A percentile compares a stretch with the other conserved stretches of the same genome.
phyloP scores from a whole-genome alignment of 2,113 vertebrate species.

The Tor tambroides region DNA sequence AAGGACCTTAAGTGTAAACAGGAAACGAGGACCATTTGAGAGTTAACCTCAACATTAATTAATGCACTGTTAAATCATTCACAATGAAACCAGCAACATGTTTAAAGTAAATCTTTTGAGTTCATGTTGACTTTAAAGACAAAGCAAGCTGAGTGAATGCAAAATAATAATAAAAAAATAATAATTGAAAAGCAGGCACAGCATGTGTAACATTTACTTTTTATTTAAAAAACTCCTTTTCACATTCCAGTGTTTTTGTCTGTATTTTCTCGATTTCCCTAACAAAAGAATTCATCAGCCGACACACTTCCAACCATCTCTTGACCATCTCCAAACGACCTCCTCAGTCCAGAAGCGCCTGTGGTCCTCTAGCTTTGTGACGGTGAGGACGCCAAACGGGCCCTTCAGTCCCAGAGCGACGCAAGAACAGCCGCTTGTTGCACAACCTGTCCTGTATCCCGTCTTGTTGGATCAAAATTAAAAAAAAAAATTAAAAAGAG shows the following conservation, averaged over 20 bases:
- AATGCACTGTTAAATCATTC: too few species aligned
- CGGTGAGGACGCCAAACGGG: too few species aligned
- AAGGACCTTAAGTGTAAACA: too few species aligned
- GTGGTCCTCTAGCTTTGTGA: not conserved
- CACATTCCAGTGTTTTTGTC: constrained; percentile 79
- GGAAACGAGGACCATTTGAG: too few species aligned
- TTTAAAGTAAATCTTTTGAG: too few species aligned
- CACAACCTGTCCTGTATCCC: not conserved
- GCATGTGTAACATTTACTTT: constrained; percentile 22
- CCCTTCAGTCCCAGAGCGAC: constrained; percentile 21
- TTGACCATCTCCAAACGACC: not conserved
- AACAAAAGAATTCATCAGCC: constrained; percentile 61
- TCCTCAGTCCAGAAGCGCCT: constrained; percentile 40
- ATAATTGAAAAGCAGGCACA: not conserved
- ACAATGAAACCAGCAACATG: too few species aligned
- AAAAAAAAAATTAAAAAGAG: constrained; percentile 10
- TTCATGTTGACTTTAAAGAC: too few species aligned
- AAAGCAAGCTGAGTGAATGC: too few species aligned
- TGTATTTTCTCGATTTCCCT: constrained; percentile 68
- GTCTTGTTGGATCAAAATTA: constrained; percentile 1
- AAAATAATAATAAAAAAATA: too few species aligned
- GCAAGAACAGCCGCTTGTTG: too few species aligned
- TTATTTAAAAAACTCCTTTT: constrained; percentile 67
- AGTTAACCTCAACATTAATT: too few species aligned
- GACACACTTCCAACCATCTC: constrained; percentile 68